Conservation (phyloP, 2,113 vertebrate species). For the Thunnus maccoyii region DNA sequence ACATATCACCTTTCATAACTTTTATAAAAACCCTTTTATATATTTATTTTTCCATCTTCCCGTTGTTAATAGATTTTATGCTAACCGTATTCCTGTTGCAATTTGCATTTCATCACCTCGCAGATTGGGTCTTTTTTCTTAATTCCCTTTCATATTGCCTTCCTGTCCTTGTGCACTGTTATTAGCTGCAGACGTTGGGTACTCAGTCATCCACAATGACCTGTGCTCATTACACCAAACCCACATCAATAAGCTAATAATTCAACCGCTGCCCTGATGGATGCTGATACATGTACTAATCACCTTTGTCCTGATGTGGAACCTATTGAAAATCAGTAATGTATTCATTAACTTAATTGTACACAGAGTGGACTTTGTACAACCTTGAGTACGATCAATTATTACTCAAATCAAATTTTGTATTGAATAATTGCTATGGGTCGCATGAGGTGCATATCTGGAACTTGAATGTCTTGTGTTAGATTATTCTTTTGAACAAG, state of each 20-base stretch:
- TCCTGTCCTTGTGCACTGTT: conserved; percentile 33
- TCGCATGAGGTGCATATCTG: conserved; percentile 2
- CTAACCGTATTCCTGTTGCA: conserved; percentile 13
- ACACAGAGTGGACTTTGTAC: conserved; percentile 38
- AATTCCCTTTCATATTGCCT: conserved; percentile 53
- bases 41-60: conserved; percentile 25
- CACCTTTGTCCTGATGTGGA: conserved; percentile 64
- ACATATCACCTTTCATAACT: conserved; percentile 51
- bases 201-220: conserved; percentile 59
- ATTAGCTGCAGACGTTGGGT: conserved; percentile 41
- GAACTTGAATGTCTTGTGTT: background rate
- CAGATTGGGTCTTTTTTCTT: conserved; percentile 41
- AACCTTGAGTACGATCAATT: conserved; percentile 48
- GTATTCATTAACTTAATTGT: conserved; percentile 58
- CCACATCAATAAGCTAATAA: conserved; percentile 66
- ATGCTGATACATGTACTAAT: conserved; percentile 63
- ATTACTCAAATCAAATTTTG: conserved; percentile 24
- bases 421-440: conserved; percentile 3
- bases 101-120: conserved; percentile 55
- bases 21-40: conserved; percentile 36
- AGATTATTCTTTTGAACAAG: background rate
- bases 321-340: conserved; percentile 62
- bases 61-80: conserved; percentile 52
- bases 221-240: conserved; percentile 40
- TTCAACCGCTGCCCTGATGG: conserved; percentile 49